Percentiles rank a stretch among this genome's conserved stretches.
These are phyloP conservation scores for Megaceryle torquata DNA, from an alignment of 2,113 vertebrate species.

Conservation along the genomic window DNA sequence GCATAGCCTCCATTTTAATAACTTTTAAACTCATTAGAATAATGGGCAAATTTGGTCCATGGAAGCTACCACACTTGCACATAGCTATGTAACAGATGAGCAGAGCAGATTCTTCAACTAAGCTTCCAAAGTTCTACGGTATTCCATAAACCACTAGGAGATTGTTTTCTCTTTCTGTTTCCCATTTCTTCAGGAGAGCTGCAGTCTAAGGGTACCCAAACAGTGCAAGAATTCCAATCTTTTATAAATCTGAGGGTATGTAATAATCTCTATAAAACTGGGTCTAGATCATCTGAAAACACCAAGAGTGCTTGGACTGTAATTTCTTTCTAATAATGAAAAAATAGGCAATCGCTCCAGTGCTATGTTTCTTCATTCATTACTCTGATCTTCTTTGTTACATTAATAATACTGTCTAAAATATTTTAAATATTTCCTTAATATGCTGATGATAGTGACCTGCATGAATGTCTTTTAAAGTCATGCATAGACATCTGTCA, in stretches of 20 bases:
- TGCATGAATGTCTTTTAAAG: not conserved
- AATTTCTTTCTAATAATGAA: not conserved
- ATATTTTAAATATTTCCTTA: conserved; percentile 20
- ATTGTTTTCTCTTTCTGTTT: not conserved
- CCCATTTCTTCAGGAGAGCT: not conserved
- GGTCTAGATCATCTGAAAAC: not conserved
- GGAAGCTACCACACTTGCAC: not conserved
- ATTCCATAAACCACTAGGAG: not conserved
- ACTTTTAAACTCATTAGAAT: not conserved
- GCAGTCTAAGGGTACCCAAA: not conserved
- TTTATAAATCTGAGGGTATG: not conserved
- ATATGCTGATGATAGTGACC: not conserved
- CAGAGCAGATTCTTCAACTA: not conserved
- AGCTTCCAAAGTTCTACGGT: not conserved
- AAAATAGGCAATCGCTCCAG: not conserved
- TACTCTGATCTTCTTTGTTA: not conserved
- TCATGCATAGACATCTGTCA: not conserved
- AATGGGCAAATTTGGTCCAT: not conserved
- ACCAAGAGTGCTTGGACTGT: not conserved
- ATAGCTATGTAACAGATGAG: not conserved
- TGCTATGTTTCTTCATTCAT: not conserved
- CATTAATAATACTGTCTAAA: conserved; percentile 13
- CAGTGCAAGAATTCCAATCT: not conserved
- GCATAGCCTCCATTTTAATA: not conserved
- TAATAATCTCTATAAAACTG: not conserved